A percentile compares a stretch with the other conserved stretches of the same genome.
Conservation (phyloP, 2,888 invertebrate genomes). For the Lithophane semibrunnea region DNA sequence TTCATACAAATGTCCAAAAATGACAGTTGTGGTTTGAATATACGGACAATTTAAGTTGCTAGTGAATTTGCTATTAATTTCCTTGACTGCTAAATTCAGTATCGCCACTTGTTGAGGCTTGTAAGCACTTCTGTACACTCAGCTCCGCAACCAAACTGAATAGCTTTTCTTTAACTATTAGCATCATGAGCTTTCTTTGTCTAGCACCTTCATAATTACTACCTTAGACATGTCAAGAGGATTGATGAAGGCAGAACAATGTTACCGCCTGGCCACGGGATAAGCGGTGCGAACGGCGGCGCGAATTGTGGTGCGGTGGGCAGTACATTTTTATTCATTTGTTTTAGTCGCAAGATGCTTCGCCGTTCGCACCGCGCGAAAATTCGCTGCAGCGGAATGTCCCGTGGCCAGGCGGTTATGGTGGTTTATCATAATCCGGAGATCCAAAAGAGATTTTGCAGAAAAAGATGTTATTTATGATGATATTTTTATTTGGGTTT, state of each 20-base stretch:
- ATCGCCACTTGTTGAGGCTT: not conserved
- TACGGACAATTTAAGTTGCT: not conserved
- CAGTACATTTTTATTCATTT: too few relatives aligned
- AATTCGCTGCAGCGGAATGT: too few relatives aligned
- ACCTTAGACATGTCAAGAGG: not conserved
- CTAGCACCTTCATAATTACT: not conserved
- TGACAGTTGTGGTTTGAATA: too few relatives aligned
- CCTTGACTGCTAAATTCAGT: not conserved
- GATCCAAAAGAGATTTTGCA: not conserved
- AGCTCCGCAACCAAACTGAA: not conserved
- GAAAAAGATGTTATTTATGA: not conserved
- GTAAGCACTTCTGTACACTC: not conserved
- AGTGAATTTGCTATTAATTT: not conserved
- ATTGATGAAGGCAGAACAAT: not conserved
- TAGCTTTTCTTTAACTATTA: not conserved
- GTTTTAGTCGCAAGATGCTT: too few relatives aligned
- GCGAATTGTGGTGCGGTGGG: too few relatives aligned
- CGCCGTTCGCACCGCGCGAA: too few relatives aligned
- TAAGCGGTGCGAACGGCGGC: too few relatives aligned
- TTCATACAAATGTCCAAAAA: too few relatives aligned
- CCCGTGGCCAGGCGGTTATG: not conserved
- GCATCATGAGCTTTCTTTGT: not conserved
- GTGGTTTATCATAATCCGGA: too few relatives aligned
- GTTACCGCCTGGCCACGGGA: not conserved
- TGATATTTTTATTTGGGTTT: not conserved